Percentiles rank a stretch among this genome's conserved stretches.
Conservation (phyloP, 92 coral and sea anemone species). For the Palythoa grandiflora region DNA sequence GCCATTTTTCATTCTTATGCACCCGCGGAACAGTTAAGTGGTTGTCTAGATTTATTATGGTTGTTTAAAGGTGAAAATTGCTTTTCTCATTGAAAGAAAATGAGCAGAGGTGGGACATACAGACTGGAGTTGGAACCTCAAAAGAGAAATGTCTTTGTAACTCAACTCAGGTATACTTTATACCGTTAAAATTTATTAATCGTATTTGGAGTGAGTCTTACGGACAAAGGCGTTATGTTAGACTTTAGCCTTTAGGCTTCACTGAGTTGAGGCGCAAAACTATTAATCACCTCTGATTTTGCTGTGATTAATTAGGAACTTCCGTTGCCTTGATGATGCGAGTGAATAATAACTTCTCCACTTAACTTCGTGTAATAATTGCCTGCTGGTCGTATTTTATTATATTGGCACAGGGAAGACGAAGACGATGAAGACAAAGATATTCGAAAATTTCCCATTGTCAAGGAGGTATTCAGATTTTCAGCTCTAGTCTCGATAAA, state of each 20-base stretch:
- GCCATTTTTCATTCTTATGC: conserved; percentile 57
- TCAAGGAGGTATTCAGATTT: conserved; percentile 80
- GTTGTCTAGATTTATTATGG: conserved; percentile 27
- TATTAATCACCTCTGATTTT: not conserved
- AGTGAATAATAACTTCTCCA: no score
- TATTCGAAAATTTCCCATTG: conserved; percentile 85
- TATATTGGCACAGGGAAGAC: conserved; percentile 72
- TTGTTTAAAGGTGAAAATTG: not conserved
- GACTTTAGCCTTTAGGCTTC: not conserved
- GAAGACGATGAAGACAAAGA: conserved; percentile 83
- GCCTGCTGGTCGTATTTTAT: not conserved
- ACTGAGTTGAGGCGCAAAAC: not conserved
- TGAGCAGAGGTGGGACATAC: conserved; percentile 54
- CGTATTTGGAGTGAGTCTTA: not conserved
- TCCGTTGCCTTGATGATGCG: no score
- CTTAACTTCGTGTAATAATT: not conserved
- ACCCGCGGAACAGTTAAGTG: conserved; percentile 58
- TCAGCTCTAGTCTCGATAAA: not conserved
- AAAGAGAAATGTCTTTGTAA: conserved; percentile 90
- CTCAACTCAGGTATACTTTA: conserved; percentile 83
- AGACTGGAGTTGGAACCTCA: conserved; percentile 83
- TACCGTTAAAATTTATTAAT: not conserved
- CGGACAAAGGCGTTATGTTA: not conserved
- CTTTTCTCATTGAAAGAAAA: conserved; percentile 8
- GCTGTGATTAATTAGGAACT: not conserved